phyloP scores from a whole-genome alignment of 2,888 invertebrate species.

The Athalia cordata region DNA sequence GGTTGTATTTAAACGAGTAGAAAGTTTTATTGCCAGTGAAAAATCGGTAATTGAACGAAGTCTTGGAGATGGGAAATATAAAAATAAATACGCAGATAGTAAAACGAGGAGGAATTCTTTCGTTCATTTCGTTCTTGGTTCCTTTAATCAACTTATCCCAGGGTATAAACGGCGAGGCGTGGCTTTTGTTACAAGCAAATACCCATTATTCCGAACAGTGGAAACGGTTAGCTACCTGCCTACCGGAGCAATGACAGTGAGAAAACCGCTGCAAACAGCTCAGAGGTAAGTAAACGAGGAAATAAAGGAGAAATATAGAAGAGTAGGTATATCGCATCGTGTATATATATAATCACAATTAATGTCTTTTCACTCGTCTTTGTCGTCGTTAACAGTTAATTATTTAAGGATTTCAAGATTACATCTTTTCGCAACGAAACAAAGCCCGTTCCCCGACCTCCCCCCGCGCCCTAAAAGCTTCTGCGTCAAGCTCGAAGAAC shows the following conservation, averaged over 20 bases:
- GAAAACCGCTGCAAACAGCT: neutral
- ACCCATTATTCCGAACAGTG: neutral
- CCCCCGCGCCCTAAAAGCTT: neutral
- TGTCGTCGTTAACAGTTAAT: constrained; percentile 22
- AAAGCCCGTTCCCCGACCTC: neutral
- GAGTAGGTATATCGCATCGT: neutral
- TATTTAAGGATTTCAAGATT: constrained; percentile 29
- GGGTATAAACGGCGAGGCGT: neutral
- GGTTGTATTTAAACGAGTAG: constrained; percentile 8
- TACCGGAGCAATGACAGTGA: neutral
- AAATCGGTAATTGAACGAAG: constrained; percentile 33
- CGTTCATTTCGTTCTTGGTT: neutral
- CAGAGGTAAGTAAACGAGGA: neutral
- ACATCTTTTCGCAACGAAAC: constrained; percentile 19
- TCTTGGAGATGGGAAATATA: neutral
- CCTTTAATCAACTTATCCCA: constrained; percentile 22
- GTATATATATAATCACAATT: neutral
- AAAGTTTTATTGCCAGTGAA: constrained; percentile 23
- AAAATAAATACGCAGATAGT: neutral
- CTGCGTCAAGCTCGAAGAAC: constrained; percentile 3
- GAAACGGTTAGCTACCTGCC: neutral
- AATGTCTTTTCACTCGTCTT: constrained; percentile 7
- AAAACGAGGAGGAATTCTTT: constrained; percentile 3
- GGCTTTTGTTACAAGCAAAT: constrained; percentile 19
- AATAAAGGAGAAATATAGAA: constrained; percentile 8